These are phyloP conservation scores for Leptosomus discolor DNA, from an alignment of 2,113 vertebrate genomes.

Conservation along the genomic window DNA sequence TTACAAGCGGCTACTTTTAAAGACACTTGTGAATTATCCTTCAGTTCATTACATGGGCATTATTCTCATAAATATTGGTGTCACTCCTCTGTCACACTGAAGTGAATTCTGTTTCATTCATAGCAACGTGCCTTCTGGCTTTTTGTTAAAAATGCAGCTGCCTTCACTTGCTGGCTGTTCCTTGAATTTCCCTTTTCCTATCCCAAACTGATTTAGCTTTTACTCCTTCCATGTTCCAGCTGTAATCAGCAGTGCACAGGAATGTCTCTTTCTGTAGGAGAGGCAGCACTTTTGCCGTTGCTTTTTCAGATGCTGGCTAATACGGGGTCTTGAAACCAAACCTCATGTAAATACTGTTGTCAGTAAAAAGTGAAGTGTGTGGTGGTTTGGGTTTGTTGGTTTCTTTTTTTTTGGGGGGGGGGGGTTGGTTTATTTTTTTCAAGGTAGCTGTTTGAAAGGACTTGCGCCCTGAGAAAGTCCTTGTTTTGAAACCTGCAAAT, in stretches of 20 bases:
- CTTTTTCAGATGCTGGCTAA: not conserved
- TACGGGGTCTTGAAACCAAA: not conserved
- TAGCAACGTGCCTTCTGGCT: not conserved
- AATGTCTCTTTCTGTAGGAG: not conserved
- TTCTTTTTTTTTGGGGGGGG: too few species aligned
- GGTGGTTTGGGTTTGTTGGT: not conserved
- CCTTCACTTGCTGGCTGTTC: not conserved
- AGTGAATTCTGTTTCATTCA: slow-evolving; percentile 33
- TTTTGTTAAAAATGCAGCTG: slow-evolving; percentile 2
- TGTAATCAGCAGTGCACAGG: not conserved
- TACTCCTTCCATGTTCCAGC: not conserved
- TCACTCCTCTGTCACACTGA: slow-evolving; percentile 6
- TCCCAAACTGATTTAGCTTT: not conserved
- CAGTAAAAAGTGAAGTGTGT: not conserved
- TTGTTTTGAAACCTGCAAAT: not conserved
- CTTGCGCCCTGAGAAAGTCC: not conserved
- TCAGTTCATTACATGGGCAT: not conserved
- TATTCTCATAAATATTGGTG: slow-evolving; percentile 27
- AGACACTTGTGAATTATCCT: not conserved
- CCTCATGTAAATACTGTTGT: not conserved
- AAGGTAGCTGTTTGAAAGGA: not conserved
- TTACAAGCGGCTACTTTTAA: not conserved
- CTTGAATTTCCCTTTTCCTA: slow-evolving; percentile 27
- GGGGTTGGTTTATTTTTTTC: not conserved
- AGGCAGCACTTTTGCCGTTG: not conserved